A percentile compares a stretch with the other conserved stretches of the same genome.
phyloP scores from a whole-genome alignment of 2,888 invertebrate genomes.

The Harpagoxenus sublaevis region DNA sequence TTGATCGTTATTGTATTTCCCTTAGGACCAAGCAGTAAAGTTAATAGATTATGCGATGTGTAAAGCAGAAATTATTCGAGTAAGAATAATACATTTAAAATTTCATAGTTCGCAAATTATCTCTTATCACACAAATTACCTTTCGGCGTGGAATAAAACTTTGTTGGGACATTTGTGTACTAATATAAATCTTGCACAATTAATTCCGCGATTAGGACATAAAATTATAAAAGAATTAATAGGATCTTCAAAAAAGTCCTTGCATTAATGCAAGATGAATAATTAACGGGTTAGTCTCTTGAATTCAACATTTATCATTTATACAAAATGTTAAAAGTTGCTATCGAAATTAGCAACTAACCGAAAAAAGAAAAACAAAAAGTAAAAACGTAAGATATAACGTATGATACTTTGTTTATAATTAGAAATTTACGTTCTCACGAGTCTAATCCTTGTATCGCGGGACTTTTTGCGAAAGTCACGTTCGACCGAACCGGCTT shows the following conservation, averaged over 20 bases:
- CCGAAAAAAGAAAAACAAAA: background rate
- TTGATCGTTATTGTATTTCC: background rate
- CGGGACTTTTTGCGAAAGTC: constrained; percentile 43
- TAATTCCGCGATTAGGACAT: background rate
- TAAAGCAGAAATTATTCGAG: background rate
- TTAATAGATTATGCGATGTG: background rate
- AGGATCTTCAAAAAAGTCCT: background rate
- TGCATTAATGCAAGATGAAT: background rate
- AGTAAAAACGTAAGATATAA: background rate
- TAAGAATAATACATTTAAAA: background rate
- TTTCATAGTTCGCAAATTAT: background rate
- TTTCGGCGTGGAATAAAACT: constrained; percentile 77
- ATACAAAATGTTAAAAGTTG: background rate
- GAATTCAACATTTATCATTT: background rate
- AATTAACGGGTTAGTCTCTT: background rate
- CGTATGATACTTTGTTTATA: background rate
- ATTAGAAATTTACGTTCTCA: constrained; percentile 18
- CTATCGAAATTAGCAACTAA: background rate
- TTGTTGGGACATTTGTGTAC: constrained; percentile 58
- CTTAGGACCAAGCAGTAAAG: background rate
- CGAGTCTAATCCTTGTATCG: constrained; percentile 2
- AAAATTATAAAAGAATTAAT: background rate
- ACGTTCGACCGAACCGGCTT: constrained; percentile 38
- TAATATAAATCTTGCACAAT: constrained; percentile 14
- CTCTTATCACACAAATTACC: constrained; percentile 53